These are phyloP conservation scores for Nanger granti DNA, from an alignment of 2,113 vertebrate genomes.

Conservation along the genomic window DNA sequence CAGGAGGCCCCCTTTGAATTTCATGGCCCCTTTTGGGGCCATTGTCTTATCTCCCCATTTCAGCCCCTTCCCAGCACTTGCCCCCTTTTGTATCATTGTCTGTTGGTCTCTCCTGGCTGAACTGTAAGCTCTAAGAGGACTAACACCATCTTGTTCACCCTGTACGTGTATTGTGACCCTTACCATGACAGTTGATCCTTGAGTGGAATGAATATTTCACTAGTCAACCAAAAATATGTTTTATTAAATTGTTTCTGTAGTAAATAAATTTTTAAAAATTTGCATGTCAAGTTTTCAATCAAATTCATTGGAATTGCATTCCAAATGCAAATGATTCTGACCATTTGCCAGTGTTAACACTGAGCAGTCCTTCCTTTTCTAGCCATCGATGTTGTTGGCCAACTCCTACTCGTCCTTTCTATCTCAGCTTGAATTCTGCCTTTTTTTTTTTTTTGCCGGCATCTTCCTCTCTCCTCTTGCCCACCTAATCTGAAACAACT, in stretches of 20 bases:
- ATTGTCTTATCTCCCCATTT: neutral
- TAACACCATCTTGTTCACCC: neutral
- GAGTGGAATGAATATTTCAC: neutral
- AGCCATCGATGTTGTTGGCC: neutral
- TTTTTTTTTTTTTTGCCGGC: neutral
- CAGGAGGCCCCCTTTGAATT: conserved; percentile 27
- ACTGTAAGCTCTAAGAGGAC: neutral
- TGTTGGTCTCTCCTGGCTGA: neutral
- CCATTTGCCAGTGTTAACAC: no score
- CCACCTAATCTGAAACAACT: neutral
- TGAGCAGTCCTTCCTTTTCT: neutral
- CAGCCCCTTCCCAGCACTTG: neutral
- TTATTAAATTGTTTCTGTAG: neutral
- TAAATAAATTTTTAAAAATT: neutral
- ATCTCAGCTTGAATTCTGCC: neutral
- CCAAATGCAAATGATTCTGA: neutral
- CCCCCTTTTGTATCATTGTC: neutral
- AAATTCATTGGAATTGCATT: neutral
- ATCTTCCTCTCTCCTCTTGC: neutral
- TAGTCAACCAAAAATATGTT: neutral
- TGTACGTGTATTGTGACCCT: neutral
- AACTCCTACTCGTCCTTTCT: neutral
- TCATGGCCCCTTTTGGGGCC: neutral
- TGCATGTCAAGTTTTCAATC: neutral
- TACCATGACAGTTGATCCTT: neutral